Evolutionary conservation across 2,797 vertebrate genomes (phyloP).

Genomic region (Holocentrus rufus): DNA sequence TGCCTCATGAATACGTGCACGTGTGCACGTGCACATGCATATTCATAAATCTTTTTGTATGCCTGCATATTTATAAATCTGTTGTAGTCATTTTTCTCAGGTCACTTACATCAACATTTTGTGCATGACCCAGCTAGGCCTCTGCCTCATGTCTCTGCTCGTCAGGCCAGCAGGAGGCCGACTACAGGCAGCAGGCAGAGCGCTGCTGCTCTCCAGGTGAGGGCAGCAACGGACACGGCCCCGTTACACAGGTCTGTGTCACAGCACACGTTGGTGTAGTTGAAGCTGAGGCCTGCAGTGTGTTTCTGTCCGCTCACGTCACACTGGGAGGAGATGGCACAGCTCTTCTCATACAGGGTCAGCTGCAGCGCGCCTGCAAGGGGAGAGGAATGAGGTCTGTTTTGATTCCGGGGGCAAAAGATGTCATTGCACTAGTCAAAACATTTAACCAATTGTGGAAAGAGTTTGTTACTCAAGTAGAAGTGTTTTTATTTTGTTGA

Average conservation of each 20-base stretch:
- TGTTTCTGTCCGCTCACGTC: slow-evolving; percentile 75
- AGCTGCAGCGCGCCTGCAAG: slow-evolving; percentile 72
- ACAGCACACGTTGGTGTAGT: slow-evolving; percentile 83
- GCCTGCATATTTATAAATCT: neutral
- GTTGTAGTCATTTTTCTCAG: neutral
- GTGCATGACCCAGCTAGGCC: neutral
- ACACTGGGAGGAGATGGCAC: slow-evolving; percentile 77
- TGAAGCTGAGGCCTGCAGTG: slow-evolving; percentile 78
- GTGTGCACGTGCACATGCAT: neutral
- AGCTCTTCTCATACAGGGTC: slow-evolving; percentile 83
- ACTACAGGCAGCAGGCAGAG: slow-evolving; percentile 63
- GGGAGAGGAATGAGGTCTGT: neutral
- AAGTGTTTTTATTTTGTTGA: no score
- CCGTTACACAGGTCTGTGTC: slow-evolving; percentile 84
- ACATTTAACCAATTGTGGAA: no score
- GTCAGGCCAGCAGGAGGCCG: slow-evolving; percentile 64
- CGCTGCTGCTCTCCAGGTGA: slow-evolving; percentile 42
- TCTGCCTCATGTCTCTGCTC: neutral
- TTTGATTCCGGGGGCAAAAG: neutral
- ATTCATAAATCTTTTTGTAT: neutral
- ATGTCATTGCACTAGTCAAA: no score
- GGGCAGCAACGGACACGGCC: slow-evolving; percentile 23
- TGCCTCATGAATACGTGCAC: neutral
- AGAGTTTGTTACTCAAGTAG: no score
- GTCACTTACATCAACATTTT: neutral